Conservation (phyloP, 2,113 vertebrate species). For the Vulpes lagopus region DNA sequence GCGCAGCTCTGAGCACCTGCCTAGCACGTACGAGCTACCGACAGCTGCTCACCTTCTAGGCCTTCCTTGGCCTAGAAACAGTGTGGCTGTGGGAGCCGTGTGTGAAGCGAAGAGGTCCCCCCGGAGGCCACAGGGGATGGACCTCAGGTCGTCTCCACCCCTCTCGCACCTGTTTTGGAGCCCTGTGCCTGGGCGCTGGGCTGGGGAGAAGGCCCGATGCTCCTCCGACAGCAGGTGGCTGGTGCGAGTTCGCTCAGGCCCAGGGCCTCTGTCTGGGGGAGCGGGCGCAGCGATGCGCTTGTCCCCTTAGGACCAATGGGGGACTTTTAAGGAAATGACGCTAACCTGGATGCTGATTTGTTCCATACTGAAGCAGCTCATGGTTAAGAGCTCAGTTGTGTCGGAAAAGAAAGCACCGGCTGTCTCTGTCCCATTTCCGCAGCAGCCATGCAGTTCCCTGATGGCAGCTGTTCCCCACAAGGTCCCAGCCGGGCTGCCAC, state of each 20-base stretch:
- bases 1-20: neutral
- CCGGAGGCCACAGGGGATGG: neutral
- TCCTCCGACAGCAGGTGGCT: neutral
- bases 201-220: neutral
- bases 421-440: neutral
- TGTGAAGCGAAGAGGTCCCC: neutral
- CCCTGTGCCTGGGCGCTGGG: fast-evolving
- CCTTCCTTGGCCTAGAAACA: neutral
- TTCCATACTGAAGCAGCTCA: neutral
- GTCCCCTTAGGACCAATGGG: neutral
- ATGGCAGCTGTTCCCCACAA: fast-evolving
- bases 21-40: fast-evolving
- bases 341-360: neutral
- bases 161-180: neutral
- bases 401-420: neutral
- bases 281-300: fast-evolving
- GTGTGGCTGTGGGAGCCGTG: neutral
- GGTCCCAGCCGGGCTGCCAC: neutral
- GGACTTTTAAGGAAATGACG: neutral
- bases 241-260: fast-evolving
- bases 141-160: neutral
- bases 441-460: fast-evolving
- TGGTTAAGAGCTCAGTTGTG: neutral
- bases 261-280: neutral
- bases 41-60: neutral